A percentile compares a stretch with the other conserved stretches of the same genome.
Evolutionary conservation across 2,113 vertebrate genomes (phyloP).

Genomic region (Gadus macrocephalus): DNA sequence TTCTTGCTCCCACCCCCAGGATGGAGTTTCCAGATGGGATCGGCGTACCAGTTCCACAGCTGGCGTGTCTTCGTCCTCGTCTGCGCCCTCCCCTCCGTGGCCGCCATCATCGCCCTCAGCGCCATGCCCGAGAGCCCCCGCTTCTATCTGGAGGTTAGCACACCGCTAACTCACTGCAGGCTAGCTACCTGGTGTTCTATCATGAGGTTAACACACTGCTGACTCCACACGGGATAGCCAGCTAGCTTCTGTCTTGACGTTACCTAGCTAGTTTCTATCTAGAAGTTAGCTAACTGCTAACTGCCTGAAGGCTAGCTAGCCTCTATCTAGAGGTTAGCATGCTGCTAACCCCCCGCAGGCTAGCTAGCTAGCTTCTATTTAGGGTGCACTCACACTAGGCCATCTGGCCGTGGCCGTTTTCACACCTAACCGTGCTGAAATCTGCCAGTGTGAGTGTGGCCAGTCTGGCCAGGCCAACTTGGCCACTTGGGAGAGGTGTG

Average conservation of each 20-base stretch:
- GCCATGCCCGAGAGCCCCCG: conserved; percentile 95
- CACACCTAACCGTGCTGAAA: no score
- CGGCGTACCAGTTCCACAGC: conserved; percentile 97
- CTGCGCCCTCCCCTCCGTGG: conserved; percentile 90
- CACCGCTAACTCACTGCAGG: no score
- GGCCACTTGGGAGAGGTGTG: no score
- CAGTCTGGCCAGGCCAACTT: no score
- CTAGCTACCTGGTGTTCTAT: conserved; percentile 81
- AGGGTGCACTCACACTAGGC: no score
- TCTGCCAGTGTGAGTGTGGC: no score
- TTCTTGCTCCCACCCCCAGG: conserved; percentile 61
- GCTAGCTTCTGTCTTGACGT: conserved; percentile 96
- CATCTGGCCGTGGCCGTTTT: no score
- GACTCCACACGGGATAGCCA: no score
- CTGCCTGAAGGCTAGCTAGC: conserved; percentile 59
- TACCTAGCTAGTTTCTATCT: conserved; percentile 3
- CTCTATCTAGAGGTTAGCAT: conserved; percentile 89
- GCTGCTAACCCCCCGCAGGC: no score
- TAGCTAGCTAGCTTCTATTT: conserved; percentile 80
- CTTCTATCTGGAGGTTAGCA: conserved; percentile 89
- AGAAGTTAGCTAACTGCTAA: no score
- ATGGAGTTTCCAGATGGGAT: conserved; percentile 99
- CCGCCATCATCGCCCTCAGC: conserved; percentile 89
- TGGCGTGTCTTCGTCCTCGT: conserved; percentile 97
- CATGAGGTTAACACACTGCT: conserved; percentile 78